Base-by-base conservation (phyloP, 1,140 invertebrate genomes). In the Drosophila pseudoananassae region DNA sequence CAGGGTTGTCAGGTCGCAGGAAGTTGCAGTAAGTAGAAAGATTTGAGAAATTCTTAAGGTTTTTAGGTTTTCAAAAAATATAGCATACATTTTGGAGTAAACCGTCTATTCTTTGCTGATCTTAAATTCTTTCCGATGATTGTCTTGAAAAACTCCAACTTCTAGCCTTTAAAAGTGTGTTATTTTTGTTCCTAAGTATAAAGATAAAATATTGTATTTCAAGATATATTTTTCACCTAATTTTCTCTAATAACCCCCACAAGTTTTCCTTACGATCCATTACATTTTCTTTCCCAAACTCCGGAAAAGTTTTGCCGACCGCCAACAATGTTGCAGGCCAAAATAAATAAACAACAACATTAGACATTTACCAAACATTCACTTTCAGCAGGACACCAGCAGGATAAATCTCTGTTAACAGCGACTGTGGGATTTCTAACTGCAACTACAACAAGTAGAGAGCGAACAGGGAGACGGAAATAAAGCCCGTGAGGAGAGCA, bases 261-360 rank as follows among this genome's bases (percentile, higher is more conserved):
- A 4, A 17, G 6, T 46, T 63, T 38, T 29, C 6, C 25, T 27
- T 27, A 27, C 5, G 1, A 14, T 15, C 45, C 58, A 31, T 27
- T 55, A 69, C 64, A 74, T 31, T 65, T 45, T 43, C 43, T 33
- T 17, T 29, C 57, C 36, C 45, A 25, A 25, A 15, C 27, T 31
- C 33, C 15, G 7, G 23, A 46, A 45, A 51, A 57, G 23, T 52
- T 38, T 50, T 27, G 38, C 53, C 55, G 15, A 29, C 58, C 29
- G 36, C 17, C 47, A 31, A 84, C 81, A 81, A 81, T 81, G 82
- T 81, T 87, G 79, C 80, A 76, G 74, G 66, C 61, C 31, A 69
- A 49, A 46, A 74, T 55, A 80, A 58, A 80, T 60, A 80, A 80
- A 66, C 65, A 81, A 80, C 65, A 63, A 66, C 60, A 51, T 63